A percentile compares a stretch with the other conserved stretches of the same genome.
These are phyloP conservation scores for Rhingia campestris DNA, from an alignment of 2,888 invertebrate genomes.

Conservation along the genomic window DNA sequence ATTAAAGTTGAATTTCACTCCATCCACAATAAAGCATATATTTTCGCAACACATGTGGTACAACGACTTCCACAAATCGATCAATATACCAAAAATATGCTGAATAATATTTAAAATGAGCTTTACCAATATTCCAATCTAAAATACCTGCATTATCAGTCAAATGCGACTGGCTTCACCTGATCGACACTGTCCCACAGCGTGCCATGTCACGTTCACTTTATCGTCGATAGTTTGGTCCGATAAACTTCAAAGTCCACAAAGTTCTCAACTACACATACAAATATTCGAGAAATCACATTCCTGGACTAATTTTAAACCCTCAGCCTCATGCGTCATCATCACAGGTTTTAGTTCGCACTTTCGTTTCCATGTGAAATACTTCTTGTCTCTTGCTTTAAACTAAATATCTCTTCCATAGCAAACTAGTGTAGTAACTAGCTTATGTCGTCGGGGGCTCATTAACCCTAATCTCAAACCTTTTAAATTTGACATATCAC, in stretches of 20 bases:
- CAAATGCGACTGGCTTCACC: not conserved
- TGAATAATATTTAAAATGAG: no score
- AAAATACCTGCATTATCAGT: no score
- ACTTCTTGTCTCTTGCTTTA: not conserved
- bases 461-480: not conserved
- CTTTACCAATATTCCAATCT: no score
- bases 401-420: not conserved
- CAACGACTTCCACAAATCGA: no score
- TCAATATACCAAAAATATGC: no score
- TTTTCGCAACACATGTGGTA: no score
- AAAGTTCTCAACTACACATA: not conserved
- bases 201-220: not conserved
- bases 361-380: constrained; percentile 21
- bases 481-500: not conserved
- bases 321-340: not conserved
- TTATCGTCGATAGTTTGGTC: not conserved
- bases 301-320: not conserved
- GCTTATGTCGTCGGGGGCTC: not conserved
- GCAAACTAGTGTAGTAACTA: not conserved
- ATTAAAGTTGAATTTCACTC: no score
- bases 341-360: not conserved
- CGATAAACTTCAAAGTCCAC: not conserved
- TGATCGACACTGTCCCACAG: not conserved
- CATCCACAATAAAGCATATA: no score
- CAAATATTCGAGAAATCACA: constrained; percentile 2